phyloP scores from a whole-genome alignment of 2,113 vertebrate species.

The Pangasianodon gigas region DNA sequence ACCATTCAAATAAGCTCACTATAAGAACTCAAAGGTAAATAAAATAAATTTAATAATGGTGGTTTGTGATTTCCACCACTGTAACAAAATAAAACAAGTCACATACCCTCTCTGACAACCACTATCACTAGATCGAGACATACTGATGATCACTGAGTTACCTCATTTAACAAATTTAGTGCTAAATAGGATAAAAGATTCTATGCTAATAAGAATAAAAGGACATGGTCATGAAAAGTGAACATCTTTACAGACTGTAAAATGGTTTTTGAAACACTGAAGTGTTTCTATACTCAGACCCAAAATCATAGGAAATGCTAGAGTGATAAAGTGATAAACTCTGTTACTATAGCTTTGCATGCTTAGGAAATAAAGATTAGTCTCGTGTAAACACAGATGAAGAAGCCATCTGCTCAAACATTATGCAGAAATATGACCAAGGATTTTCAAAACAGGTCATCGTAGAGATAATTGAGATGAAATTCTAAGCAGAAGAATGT shows the following conservation, averaged over 20 bases:
- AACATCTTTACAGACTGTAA: neutral
- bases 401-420: neutral
- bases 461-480: neutral
- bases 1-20: neutral
- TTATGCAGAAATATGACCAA: neutral
- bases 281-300: neutral
- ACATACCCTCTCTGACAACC: neutral
- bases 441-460: neutral
- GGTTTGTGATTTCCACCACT: neutral
- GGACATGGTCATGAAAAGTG: neutral
- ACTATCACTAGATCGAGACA: neutral
- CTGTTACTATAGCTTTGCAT: neutral
- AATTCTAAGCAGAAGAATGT: constrained; percentile 1
- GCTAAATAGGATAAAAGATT: neutral
- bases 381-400: neutral
- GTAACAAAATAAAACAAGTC: neutral
- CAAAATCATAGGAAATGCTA: neutral
- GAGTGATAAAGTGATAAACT: neutral
- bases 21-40: neutral
- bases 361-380: neutral
- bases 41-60: neutral
- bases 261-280: neutral
- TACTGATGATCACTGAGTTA: neutral
- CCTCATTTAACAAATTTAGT: neutral
- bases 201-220: neutral